Base-by-base conservation (phyloP, 2,797 vertebrate species). In the Alcedo atthis region DNA sequence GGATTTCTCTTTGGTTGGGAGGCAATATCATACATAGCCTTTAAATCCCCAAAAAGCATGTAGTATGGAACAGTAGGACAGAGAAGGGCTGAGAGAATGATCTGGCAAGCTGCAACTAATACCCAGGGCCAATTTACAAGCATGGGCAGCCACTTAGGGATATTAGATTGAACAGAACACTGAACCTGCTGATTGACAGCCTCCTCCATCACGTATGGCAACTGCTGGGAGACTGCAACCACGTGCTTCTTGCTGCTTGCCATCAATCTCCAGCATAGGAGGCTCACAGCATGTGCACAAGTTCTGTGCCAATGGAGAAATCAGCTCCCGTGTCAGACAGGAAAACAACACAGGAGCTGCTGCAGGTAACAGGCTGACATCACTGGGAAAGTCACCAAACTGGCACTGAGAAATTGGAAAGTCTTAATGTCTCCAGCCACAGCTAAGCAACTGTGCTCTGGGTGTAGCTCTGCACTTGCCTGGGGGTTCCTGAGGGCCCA, bases 131-230 rank as follows among this genome's bases (percentile, higher is more conserved):
- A 61, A 53, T 35, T 51, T 26, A 64, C 20, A 55, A 69, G 26
- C 59, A 55, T 0, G 9, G 54, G 37, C 59, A 80, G 69, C 33
- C 51, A 61, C 73, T 46, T 51, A n/a, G 51, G 37, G 71, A 10
- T 59, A 48, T 85, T 17, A 67, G 83, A 75, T 75, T 61, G 64
- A 77, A 79, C 57, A 8, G 30, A 79, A 48, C 71, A 48, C 28
- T 12, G 62, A 40, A 55, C 40, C 54, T 46, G 58, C 26, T 86
- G 81, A 86, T 21, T 62, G 92, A 87, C 79, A 66, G 30, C 33
- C 80, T 78, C 82, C 43, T 87, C 76, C 83, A 79, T 54, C 86
- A 85, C 0, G 4, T 45, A 5, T 7, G 40, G 67, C 32, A 75
- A 74, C 18, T 55, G 69, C 85, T 70, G 54, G 22, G 73, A 66